Evolutionary conservation across 2,113 vertebrate genomes (phyloP).

Genomic region (Sphaerodactylus townsendi): DNA sequence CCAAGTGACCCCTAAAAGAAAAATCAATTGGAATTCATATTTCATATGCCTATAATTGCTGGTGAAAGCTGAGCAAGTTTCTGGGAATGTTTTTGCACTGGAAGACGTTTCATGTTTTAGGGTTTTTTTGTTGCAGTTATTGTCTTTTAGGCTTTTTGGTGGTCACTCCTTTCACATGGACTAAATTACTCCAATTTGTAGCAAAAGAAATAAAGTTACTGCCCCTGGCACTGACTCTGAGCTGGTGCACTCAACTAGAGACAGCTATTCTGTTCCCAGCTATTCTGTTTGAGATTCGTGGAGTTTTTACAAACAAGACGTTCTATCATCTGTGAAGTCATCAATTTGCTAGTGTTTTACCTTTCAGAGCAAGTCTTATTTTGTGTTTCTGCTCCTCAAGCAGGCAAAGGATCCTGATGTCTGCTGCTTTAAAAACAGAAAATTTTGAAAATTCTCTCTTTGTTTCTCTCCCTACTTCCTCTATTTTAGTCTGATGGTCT

Average conservation of each 20-base stretch:
- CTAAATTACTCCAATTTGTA: conserved; percentile 53
- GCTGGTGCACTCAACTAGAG: conserved; percentile 31
- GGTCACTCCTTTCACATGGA: conserved; percentile 36
- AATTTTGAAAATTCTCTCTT: conserved; percentile 60
- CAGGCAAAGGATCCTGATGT: conserved; percentile 58
- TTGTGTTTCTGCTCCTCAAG: conserved; percentile 76
- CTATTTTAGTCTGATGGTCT: conserved; percentile 27
- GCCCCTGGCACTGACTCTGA: conserved; percentile 30
- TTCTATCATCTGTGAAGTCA: conserved; percentile 81
- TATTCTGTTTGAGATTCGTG: conserved; percentile 62
- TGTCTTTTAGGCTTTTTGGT: conserved; percentile 55
- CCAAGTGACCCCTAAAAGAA: conserved; percentile 78
- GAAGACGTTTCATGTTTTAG: conserved; percentile 59
- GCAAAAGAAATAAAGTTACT: conserved; percentile 47
- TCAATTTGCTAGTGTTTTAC: conserved; percentile 84
- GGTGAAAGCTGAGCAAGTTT: conserved; percentile 77
- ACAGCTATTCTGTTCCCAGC: conserved; percentile 11
- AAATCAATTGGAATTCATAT: conserved; percentile 92
- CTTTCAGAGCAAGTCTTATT: conserved; percentile 76
- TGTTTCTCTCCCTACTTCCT: conserved; percentile 11
- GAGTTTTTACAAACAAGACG: conserved; percentile 43
- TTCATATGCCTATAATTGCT: conserved; percentile 88
- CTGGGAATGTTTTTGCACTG: conserved; percentile 52
- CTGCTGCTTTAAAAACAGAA: conserved; percentile 70
- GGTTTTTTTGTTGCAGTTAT: neutral